Evolutionary conservation across 1,140 invertebrate species (phyloP).

Genomic region (Frieseomelitta varia): DNA sequence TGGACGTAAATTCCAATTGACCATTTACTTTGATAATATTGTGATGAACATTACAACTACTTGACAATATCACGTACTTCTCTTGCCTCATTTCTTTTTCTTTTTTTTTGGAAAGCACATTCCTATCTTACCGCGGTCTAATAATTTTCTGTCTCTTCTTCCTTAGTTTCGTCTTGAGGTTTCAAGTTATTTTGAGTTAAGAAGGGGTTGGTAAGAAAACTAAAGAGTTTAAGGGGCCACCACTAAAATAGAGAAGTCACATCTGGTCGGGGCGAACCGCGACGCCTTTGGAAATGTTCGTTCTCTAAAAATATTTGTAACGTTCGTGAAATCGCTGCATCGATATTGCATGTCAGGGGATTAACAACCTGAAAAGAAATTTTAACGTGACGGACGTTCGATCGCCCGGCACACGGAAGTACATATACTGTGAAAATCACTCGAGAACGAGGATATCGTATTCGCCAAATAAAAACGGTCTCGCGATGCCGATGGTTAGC

Average conservation of each 20-base stretch:
- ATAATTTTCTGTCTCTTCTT: slow-evolving; percentile 16
- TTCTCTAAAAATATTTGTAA: slow-evolving; percentile 1
- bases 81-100: background rate
- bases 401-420: too few species aligned
- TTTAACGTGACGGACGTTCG: background rate
- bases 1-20: background rate
- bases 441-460: too few species aligned
- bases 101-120: background rate
- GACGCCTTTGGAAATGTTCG: slow-evolving; percentile 3
- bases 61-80: background rate
- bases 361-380: background rate
- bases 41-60: background rate
- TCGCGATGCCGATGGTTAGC: background rate
- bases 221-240: slow-evolving; percentile 32
- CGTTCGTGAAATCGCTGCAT: background rate
- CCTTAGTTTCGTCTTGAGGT: background rate
- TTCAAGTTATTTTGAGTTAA: slow-evolving; percentile 28
- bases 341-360: too few species aligned
- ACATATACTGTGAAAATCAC: background rate
- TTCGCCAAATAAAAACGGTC: slow-evolving; percentile 15
- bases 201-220: slow-evolving; percentile 15
- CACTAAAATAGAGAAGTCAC: slow-evolving; percentile 40
- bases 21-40: background rate
- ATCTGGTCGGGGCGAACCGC: slow-evolving; percentile 26
- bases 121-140: slow-evolving; percentile 1